A percentile compares a stretch with the other conserved stretches of the same genome.
phyloP scores from a whole-genome alignment of 2,888 invertebrate genomes.

The Macaria liturata region DNA sequence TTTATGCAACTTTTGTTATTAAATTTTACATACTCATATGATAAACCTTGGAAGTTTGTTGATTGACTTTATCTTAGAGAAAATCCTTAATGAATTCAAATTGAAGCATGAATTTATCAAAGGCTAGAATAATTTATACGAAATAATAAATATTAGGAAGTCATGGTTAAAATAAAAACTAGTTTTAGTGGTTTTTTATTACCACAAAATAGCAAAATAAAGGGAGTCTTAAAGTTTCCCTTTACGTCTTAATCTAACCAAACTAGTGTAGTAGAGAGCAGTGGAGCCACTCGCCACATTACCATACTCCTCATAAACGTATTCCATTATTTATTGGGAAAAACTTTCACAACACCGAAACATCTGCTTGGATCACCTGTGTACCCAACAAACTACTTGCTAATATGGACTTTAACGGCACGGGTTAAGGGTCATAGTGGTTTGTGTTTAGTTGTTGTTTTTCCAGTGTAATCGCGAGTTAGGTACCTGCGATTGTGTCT shows the following conservation, averaged over 20 bases:
- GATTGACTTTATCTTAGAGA: too few species aligned
- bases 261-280: conserved; percentile 42
- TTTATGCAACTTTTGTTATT: too few species aligned
- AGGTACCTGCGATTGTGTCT: conserved; percentile 62
- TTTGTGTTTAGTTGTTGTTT: conserved; percentile 53
- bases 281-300: conserved; percentile 31
- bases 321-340: conserved; percentile 80
- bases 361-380: conserved; percentile 73
- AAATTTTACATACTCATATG: too few species aligned
- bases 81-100: too few species aligned
- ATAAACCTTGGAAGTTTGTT: too few species aligned
- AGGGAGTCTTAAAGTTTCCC: too few species aligned
- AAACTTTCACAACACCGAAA: conserved; percentile 73
- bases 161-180: too few species aligned
- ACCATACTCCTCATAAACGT: conserved; percentile 48
- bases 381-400: conserved; percentile 55
- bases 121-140: too few species aligned
- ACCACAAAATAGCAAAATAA: too few species aligned
- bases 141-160: too few species aligned
- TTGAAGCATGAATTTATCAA: too few species aligned
- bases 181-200: too few species aligned
- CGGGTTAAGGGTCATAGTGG: conserved; percentile 34
- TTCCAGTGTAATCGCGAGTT: conserved; percentile 59
- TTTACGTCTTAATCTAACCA: background rate
- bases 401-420: conserved; percentile 49